These are phyloP conservation scores for Phytoseiulus persimilis DNA, from an alignment of 2,888 invertebrate genomes.

Conservation along the genomic window DNA sequence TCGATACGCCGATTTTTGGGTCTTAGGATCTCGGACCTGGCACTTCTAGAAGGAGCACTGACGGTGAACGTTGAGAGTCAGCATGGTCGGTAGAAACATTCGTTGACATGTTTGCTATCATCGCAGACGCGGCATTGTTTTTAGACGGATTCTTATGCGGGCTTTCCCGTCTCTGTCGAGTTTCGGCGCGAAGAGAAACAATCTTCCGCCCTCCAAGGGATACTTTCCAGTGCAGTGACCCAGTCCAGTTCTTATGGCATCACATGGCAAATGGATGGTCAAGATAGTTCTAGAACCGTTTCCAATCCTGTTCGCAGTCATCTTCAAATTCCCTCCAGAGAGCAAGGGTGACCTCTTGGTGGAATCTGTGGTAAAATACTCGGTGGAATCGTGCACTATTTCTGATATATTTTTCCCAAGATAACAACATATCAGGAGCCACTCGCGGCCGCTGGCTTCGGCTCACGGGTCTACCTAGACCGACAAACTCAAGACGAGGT, in stretches of 20 bases:
- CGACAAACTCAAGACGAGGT: too few species aligned
- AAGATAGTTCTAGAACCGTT: not conserved
- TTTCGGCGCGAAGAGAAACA: not conserved
- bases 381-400: too few species aligned
- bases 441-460: too few species aligned
- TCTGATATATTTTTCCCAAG: too few species aligned
- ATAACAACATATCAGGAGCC: too few species aligned
- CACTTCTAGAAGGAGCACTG: not conserved
- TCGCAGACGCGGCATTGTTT: not conserved
- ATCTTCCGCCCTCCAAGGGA: not conserved
- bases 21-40: not conserved
- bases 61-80: not conserved
- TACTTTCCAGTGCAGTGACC: not conserved
- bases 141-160: not conserved
- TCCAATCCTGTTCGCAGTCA: not conserved
- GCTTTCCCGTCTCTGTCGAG: not conserved
- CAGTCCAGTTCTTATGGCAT: not conserved
- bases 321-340: too few species aligned
- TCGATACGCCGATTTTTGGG: not conserved
- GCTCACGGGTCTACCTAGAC: too few species aligned
- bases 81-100: not conserved
- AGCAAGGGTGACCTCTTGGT: too few species aligned
- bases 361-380: too few species aligned
- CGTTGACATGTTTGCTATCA: not conserved
- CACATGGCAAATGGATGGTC: too few species aligned